phyloP scores from a whole-genome alignment of 2,113 vertebrate species.

The Pelecanus crispus region DNA sequence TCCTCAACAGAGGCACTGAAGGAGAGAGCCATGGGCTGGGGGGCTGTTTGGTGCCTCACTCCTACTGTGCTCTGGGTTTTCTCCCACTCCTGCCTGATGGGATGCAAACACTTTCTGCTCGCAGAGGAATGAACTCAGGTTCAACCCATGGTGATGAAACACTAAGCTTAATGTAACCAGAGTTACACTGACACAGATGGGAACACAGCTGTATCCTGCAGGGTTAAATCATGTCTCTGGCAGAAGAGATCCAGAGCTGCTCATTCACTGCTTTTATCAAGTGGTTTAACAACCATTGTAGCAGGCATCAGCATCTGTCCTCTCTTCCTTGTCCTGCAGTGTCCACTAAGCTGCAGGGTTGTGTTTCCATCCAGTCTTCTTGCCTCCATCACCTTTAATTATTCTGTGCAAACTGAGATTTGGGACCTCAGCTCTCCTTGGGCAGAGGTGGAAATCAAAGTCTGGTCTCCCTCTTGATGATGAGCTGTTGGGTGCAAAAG shows the following conservation, averaged over 20 bases:
- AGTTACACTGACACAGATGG: neutral
- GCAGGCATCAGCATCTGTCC: neutral
- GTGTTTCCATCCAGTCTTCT: neutral
- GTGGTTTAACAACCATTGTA: neutral
- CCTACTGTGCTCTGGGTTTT: neutral
- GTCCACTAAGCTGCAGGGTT: neutral
- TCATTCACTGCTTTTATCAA: neutral
- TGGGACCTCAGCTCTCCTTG: neutral
- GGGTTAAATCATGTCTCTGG: neutral
- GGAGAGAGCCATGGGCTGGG: neutral
- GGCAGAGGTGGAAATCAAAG: neutral
- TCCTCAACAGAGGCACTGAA: neutral
- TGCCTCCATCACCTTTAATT: neutral
- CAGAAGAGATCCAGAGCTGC: neutral
- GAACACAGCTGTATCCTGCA: neutral
- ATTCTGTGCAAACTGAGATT: neutral
- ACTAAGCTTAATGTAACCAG: neutral
- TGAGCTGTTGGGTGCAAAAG: neutral
- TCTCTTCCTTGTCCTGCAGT: neutral
- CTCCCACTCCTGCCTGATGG: neutral
- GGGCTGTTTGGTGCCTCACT: neutral
- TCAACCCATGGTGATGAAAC: neutral
- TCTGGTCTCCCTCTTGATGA: neutral
- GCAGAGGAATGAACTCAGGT: accelerated
- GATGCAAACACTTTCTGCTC: neutral